Evolutionary conservation across 2,888 invertebrate genomes (phyloP).

Genomic region (Megaustenia siamemsis): DNA sequence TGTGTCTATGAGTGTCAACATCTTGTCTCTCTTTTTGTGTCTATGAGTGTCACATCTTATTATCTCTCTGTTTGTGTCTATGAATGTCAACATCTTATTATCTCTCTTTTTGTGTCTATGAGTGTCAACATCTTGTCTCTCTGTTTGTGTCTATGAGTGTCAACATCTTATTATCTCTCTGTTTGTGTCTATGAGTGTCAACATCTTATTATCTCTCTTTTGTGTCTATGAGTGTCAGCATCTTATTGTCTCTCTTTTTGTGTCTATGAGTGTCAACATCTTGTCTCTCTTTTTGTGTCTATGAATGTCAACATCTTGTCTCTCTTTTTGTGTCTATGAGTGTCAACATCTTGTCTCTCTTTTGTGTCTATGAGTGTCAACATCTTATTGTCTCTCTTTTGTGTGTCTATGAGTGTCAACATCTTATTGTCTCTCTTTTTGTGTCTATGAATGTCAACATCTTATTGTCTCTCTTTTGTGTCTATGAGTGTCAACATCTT

Average conservation of each 20-base stretch:
- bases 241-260: too few relatives aligned
- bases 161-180: too few relatives aligned
- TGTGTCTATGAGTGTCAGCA: too few relatives aligned
- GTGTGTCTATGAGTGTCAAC: too few relatives aligned
- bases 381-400: too few relatives aligned
- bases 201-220: neutral
- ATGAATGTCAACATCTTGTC: neutral
- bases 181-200: neutral
- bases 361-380: too few relatives aligned
- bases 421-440: neutral
- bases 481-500: neutral
- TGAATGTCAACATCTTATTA: neutral
- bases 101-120: neutral
- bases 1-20: neutral
- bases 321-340: neutral
- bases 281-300: neutral
- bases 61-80: neutral
- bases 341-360: neutral
- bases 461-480: neutral
- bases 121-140: neutral
- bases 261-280: too few relatives aligned
- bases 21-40: neutral
- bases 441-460: neutral
- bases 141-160: neutral
- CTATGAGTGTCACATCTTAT: neutral